Evolutionary conservation across 2,888 invertebrate species (phyloP), one percentile per base, ranked within the genome.

Genomic region (Diplolepis rosae): DNA sequence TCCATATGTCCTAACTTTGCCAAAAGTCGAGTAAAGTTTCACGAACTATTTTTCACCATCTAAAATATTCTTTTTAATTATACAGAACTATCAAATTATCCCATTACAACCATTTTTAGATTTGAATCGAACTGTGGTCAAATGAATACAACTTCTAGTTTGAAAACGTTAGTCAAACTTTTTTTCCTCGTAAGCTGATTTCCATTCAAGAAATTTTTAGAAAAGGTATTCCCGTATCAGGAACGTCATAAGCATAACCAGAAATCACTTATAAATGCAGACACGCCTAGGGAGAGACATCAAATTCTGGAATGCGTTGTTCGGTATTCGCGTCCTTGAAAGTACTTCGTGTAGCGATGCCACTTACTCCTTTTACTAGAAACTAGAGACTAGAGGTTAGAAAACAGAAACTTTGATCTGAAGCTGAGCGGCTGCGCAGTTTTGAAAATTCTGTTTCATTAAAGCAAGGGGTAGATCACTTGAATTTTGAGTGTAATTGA

Each of bases 241-340:
- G 52, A 15, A 54, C 11, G 35, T 56, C 30, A 18, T 56, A 35
- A 35, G 18, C 32, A 61, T 61, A 24, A 24, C 13, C 61, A 61
- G 61, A 61, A 79, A 80, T 79, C 74, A 71, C 74, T 79, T 77
- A 76, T 77, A 72, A 70, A 80, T 77, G 73, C 71, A 66, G 75
- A 73, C 80, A 81, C 77, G 68, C 75, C 77, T 72, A 68, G 50
- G 68, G 74, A 75, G 75, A 77, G 72, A 77, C 77, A 73, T 77
- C 73, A 73, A 77, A 74, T 72, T 65, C 68, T 77, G 77, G 77
- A 77, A 77, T 75, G 77, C 72, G 65, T 77, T 73, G 77, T 77
- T 75, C 71, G 75, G 75, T 77, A 75, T 77, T 77, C 77, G 75
- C 77, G 77, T 77, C 77, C 77, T 77, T 77, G 77, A 77, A 72